Percentiles rank a stretch among this genome's conserved stretches.
phyloP scores from a whole-genome alignment of 2,888 invertebrate genomes.

The Timema podura region DNA sequence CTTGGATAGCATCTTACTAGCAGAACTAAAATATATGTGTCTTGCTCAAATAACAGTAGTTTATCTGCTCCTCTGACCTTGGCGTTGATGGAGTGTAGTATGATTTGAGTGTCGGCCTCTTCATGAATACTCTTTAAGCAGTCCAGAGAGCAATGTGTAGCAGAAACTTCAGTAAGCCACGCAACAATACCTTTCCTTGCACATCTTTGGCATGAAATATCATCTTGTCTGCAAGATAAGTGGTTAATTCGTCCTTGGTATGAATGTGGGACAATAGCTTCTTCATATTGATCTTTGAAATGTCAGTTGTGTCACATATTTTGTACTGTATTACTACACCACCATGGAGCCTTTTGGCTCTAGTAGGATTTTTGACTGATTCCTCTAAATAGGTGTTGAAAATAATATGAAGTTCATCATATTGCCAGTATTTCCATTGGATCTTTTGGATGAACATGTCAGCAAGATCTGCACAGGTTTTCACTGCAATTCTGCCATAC shows the following conservation, averaged over 20 bases:
- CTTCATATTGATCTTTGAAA: neutral
- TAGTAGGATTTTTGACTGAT: neutral
- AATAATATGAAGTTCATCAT: neutral
- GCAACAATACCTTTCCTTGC: neutral
- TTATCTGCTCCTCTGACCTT: neutral
- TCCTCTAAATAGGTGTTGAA: neutral
- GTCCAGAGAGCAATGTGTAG: neutral
- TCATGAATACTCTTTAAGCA: neutral
- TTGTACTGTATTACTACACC: neutral
- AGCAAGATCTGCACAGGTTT: neutral
- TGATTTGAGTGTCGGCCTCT: neutral
- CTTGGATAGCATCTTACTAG: conserved; percentile 2
- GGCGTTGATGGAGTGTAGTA: neutral
- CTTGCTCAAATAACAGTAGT: neutral
- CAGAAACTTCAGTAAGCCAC: neutral
- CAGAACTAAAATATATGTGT: neutral
- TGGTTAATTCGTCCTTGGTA: neutral
- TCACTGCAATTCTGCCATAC: too few species aligned
- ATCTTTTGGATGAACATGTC: conserved; percentile 8
- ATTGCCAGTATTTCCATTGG: neutral
- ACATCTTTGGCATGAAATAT: neutral
- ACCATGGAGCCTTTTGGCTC: conserved; percentile 8
- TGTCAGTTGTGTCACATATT: neutral
- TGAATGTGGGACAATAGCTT: neutral
- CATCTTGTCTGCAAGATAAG: neutral